Evolutionary conservation across 1,140 invertebrate genomes (phyloP).

Genomic region (Lerema accius): DNA sequence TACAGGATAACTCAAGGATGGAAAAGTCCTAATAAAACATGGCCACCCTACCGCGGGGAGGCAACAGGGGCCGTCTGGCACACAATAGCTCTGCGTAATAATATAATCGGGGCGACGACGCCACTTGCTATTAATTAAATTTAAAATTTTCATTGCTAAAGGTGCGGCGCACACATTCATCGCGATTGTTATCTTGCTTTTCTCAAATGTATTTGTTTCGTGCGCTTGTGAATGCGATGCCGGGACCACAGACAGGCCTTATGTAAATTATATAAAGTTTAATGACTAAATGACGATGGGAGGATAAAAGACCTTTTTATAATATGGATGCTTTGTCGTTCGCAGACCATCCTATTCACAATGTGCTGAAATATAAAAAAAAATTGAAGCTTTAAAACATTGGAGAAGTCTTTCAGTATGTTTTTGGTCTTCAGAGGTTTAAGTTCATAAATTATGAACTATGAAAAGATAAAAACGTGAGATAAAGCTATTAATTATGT

Average conservation of each 20-base stretch:
- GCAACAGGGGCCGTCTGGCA: slow-evolving; percentile 33
- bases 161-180: slow-evolving; percentile 41
- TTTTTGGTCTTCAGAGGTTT: too few relatives aligned
- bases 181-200: slow-evolving; percentile 8
- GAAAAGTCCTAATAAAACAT: background rate
- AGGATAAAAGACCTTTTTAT: background rate
- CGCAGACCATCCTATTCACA: too few relatives aligned
- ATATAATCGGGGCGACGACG: slow-evolving; percentile 70
- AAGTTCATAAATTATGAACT: too few relatives aligned
- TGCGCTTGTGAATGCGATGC: background rate
- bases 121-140: slow-evolving; percentile 77
- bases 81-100: slow-evolving; percentile 68
- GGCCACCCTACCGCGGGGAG: slow-evolving; percentile 29
- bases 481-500: too few relatives aligned
- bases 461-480: too few relatives aligned
- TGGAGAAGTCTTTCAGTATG: too few relatives aligned
- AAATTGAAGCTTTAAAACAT: too few relatives aligned
- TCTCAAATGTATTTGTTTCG: background rate
- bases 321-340: background rate
- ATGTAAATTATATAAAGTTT: slow-evolving; percentile 23
- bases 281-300: slow-evolving; percentile 13
- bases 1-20: background rate
- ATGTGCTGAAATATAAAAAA: too few relatives aligned
- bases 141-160: slow-evolving; percentile 73
- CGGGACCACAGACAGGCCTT: background rate